Evolutionary conservation across 2,888 invertebrate species (phyloP), one percentile per base, ranked within the genome.

Genomic region (Heliconius sara): DNA sequence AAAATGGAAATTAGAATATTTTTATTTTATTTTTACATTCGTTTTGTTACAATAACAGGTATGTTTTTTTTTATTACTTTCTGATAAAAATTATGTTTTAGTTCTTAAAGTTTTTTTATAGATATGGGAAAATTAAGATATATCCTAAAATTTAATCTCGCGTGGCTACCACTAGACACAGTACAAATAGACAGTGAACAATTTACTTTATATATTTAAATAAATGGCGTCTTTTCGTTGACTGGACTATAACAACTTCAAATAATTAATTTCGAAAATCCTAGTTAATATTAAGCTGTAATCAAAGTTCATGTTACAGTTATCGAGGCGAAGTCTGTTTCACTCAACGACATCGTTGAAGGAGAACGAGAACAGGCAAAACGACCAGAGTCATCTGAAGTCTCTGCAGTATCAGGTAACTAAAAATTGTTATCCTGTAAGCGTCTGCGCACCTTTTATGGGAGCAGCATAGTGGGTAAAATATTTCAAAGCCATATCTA

Each of bases 1-100:
- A 94, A 93, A 92, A 95, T 95, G 95, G 92, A 92, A 90, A 89
- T 91, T 87, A 85, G 86, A 82, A 85, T 84, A 85, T 89, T 88
- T 87, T 87, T 87, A 83, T 88, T 83, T 86, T 91, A 85, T 84
- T 77, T 91, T 82, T 84, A 90, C 83, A 85, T 91, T 92, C 91
- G 88, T 86, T 91, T 87, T 88, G 86, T 86, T 77, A 84, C 90
- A 79, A 86, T 87, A 84, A 85, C 90, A 77, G 84, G 89, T 89
- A 85, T 87, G 86, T 88, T 43, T 65, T 78, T 80, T 66, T 52
- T 72, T 77, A 25, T 72, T 76, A 66, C 75, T 77, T 78, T 27
- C 66, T 80, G 57, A 39, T 74, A 67, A 47, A 10, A 19, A 16
- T 19, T 30, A 60, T 47, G 60, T 12, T 7, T 65, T 19, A 27